Percentiles rank a stretch among this genome's conserved stretches.
Conservation (phyloP, 2,797 vertebrate genomes). For the Alectoris magna region DNA sequence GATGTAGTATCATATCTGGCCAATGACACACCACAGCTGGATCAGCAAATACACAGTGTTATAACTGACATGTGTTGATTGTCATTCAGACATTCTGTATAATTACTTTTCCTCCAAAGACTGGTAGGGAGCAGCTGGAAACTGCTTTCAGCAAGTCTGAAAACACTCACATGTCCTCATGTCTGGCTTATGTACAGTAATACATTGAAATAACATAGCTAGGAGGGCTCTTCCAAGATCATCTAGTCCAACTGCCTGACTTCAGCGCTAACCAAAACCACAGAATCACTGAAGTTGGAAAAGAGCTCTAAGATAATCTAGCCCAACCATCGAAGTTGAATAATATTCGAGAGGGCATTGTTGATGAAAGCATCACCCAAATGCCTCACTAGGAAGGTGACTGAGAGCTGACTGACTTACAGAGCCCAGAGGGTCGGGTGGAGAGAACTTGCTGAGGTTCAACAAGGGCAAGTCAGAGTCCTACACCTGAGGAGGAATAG, state of each 20-base stretch:
- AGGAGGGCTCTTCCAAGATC: neutral
- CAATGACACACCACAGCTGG: neutral
- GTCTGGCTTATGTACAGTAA: neutral
- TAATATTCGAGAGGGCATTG: neutral
- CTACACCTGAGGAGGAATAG: neutral
- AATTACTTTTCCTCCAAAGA: neutral
- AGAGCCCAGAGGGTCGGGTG: neutral
- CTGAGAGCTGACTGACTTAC: neutral
- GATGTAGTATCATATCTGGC: fast-evolving
- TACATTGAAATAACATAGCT: neutral
- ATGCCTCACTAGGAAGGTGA: neutral
- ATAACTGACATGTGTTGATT: neutral
- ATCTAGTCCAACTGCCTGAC: neutral
- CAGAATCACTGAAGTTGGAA: neutral
- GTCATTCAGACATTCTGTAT: neutral
- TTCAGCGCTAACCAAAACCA: neutral
- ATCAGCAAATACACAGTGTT: neutral
- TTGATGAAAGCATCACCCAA: neutral
- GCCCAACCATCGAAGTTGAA: neutral
- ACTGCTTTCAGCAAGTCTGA: neutral
- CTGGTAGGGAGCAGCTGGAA: neutral
- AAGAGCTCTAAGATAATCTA: neutral
- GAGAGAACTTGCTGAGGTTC: neutral
- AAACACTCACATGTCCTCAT: neutral
- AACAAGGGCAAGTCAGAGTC: neutral